Conservation (phyloP, 2,797 vertebrate genomes). For the Champsocephalus gunnari region DNA sequence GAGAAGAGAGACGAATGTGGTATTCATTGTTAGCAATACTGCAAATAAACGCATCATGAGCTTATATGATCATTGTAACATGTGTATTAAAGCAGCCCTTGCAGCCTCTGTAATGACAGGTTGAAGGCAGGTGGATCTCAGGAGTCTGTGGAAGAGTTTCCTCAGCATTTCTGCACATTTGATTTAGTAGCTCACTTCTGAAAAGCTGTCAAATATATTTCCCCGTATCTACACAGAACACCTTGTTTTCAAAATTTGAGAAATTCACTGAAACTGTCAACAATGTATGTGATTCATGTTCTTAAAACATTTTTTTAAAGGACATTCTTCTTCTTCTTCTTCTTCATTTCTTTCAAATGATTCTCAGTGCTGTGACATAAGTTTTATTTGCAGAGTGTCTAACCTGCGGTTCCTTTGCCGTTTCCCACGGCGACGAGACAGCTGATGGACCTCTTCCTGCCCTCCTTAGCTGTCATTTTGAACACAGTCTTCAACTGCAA, state of each 20-base stretch:
- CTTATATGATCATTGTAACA: background rate
- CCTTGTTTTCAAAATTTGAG: background rate
- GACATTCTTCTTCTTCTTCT: too few species aligned
- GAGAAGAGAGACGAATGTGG: background rate
- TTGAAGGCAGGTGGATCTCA: background rate
- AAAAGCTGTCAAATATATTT: slow-evolving; percentile 19
- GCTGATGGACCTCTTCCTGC: slow-evolving; percentile 91
- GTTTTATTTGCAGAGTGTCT: background rate
- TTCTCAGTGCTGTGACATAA: too few species aligned
- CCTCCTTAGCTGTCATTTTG: slow-evolving; percentile 96
- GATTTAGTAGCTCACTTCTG: background rate
- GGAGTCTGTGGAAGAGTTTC: slow-evolving; percentile 3
- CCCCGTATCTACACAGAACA: background rate
- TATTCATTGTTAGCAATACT: background rate
- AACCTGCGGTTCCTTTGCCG: slow-evolving; percentile 93
- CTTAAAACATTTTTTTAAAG: background rate
- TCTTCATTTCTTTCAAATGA: background rate
- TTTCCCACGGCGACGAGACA: slow-evolving; percentile 94
- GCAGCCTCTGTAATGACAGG: too few species aligned
- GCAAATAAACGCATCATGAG: background rate
- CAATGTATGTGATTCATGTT: background rate
- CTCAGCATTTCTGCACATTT: background rate
- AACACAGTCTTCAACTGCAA: slow-evolving; percentile 93
- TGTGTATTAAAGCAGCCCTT: background rate
- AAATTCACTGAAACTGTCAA: slow-evolving; percentile 16